These are phyloP conservation scores for Enteromius unitaeniatus DNA, from an alignment of 2,797 vertebrate genomes.

Conservation along the genomic window DNA sequence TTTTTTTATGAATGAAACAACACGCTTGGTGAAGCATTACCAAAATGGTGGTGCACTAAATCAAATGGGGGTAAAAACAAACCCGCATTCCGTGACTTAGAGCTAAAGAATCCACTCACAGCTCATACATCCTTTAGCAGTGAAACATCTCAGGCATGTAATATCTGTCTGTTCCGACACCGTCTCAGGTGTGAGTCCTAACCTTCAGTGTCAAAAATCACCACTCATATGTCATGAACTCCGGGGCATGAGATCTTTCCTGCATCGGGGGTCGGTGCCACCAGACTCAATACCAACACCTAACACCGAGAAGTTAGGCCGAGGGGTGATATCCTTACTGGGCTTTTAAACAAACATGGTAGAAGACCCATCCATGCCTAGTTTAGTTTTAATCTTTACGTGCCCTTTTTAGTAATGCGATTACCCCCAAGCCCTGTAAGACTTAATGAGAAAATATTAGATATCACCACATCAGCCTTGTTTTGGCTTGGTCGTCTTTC, in stretches of 20 bases:
- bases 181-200: slow-evolving; percentile 39
- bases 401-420: slow-evolving; percentile 66
- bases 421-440: slow-evolving; percentile 62
- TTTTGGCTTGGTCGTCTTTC: slow-evolving; percentile 58
- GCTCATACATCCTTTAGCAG: slow-evolving; percentile 20
- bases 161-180: slow-evolving; percentile 17
- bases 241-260: slow-evolving; percentile 9
- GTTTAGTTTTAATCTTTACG: slow-evolving; percentile 66
- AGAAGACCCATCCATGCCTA: slow-evolving; percentile 57
- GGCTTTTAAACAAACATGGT: slow-evolving; percentile 68
- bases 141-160: slow-evolving; percentile 22
- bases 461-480: slow-evolving; percentile 46
- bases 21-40: slow-evolving; percentile 27
- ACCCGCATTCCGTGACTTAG: slow-evolving; percentile 33
- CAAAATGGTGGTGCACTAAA: slow-evolving; percentile 32
- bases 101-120: slow-evolving; percentile 23
- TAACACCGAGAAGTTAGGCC: slow-evolving; percentile 53
- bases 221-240: slow-evolving; percentile 34
- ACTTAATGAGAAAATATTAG: slow-evolving; percentile 61
- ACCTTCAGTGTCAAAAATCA: slow-evolving; percentile 45
- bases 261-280: not conserved
- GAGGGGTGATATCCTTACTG: slow-evolving; percentile 38
- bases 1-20: slow-evolving; percentile 31
- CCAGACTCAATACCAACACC: slow-evolving; percentile 57
- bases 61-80: slow-evolving; percentile 33